A percentile compares a stretch with the other conserved stretches of the same genome.
Conservation (phyloP, 2,888 invertebrate species). For the Rhingia campestris region DNA sequence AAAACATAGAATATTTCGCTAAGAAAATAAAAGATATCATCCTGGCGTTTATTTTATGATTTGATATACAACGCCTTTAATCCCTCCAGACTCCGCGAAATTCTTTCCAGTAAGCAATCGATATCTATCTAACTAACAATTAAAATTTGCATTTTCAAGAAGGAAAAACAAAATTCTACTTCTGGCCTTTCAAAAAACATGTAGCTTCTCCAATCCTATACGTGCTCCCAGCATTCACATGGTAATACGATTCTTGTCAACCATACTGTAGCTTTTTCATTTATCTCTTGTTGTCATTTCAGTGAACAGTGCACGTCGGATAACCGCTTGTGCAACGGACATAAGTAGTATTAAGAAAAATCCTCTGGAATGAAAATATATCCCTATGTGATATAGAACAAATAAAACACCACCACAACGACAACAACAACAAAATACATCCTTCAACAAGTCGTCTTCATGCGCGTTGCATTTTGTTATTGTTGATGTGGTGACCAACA, state of each 20-base stretch:
- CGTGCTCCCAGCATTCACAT: too few relatives aligned
- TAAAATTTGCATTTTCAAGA: too few relatives aligned
- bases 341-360: slow-evolving; percentile 42
- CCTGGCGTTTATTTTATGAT: too few relatives aligned
- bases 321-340: slow-evolving; percentile 49
- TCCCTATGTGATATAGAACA: slow-evolving; percentile 8
- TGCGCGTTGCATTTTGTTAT: not conserved
- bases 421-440: not conserved
- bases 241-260: slow-evolving; percentile 29
- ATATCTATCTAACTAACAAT: too few relatives aligned
- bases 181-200: too few relatives aligned
- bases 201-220: too few relatives aligned
- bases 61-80: too few relatives aligned
- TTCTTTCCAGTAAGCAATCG: too few relatives aligned
- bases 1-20: too few relatives aligned
- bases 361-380: slow-evolving; percentile 27
- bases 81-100: too few relatives aligned
- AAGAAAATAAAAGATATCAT: too few relatives aligned
- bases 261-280: slow-evolving; percentile 30
- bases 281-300: slow-evolving; percentile 19
- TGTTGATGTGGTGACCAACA: not conserved
- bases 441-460: slow-evolving; percentile 59
- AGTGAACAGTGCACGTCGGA: slow-evolving; percentile 19
- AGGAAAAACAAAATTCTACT: too few relatives aligned
- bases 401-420: slow-evolving; percentile 21